These are phyloP conservation scores for Hylia prasina DNA, from an alignment of 2,113 vertebrate species.

Conservation along the genomic window DNA sequence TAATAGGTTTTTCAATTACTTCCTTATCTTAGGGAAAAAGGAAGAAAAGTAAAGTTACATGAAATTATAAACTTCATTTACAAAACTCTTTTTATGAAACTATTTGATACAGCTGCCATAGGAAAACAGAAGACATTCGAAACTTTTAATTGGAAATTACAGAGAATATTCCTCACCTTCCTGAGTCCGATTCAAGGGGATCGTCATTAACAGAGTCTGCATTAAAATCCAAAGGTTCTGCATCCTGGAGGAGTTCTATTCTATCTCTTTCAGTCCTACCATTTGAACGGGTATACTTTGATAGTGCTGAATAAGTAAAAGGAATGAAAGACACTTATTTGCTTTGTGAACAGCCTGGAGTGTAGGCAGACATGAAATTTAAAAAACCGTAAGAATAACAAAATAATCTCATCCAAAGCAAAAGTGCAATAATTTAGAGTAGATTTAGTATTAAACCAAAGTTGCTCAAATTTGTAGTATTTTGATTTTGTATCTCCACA, in stretches of 20 bases:
- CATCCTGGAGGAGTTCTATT: slow-evolving; percentile 92
- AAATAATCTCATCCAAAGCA: background rate
- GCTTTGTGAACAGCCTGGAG: background rate
- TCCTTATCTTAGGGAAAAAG: background rate
- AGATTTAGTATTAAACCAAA: background rate
- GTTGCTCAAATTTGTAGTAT: background rate
- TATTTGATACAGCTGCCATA: background rate
- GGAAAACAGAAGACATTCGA: background rate
- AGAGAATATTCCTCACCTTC: slow-evolving; percentile 75
- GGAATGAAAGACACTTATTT: background rate
- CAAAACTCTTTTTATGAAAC: background rate
- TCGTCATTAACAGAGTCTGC: slow-evolving; percentile 85
- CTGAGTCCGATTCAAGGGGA: slow-evolving; percentile 76
- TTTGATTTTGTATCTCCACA: background rate
- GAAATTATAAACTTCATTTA: background rate
- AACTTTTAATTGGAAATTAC: background rate
- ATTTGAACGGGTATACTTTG: slow-evolving; percentile 84
- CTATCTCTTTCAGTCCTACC: slow-evolving; percentile 83
- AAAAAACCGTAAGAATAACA: background rate
- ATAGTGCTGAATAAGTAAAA: slow-evolving; percentile 61
- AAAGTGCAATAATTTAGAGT: background rate
- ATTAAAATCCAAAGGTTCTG: slow-evolving; percentile 92
- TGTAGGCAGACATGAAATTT: background rate
- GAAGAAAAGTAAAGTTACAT: background rate
- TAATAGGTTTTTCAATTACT: background rate